phyloP scores from a whole-genome alignment of 1,140 invertebrate species.

The Drosophila truncata region DNA sequence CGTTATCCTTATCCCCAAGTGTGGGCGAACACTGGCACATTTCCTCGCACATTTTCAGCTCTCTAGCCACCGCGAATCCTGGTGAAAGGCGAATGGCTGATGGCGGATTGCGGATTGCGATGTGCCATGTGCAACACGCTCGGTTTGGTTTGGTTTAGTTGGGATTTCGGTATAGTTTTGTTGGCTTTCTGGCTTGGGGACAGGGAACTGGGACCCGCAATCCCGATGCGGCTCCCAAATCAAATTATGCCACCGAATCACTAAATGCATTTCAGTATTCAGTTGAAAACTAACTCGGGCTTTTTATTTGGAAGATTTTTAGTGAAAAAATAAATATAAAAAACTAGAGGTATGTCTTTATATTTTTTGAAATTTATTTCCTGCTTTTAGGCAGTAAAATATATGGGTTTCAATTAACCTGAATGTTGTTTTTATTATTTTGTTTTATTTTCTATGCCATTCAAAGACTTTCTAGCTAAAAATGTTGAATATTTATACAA shows the following conservation, averaged over 20 bases:
- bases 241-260: slow-evolving; percentile 30
- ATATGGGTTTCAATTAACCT: not conserved
- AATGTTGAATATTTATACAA: not conserved
- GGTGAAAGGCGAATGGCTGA: slow-evolving; percentile 22
- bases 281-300: slow-evolving; percentile 6
- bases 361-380: not conserved
- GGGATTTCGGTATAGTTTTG: slow-evolving; percentile 1
- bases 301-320: not conserved
- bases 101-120: slow-evolving; percentile 47
- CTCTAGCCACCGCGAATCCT: slow-evolving; percentile 58
- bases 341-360: not conserved
- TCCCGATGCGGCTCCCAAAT: slow-evolving; percentile 24
- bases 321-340: not conserved
- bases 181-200: slow-evolving; percentile 9
- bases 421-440: not conserved
- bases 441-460: not conserved
- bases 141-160: slow-evolving; percentile 52
- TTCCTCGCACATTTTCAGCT: slow-evolving; percentile 37
- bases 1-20: slow-evolving; percentile 33
- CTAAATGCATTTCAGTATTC: slow-evolving; percentile 20
- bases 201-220: not conserved
- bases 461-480: not conserved
- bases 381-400: not conserved
- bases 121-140: slow-evolving; percentile 62
- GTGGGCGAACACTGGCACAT: slow-evolving; percentile 33